These are phyloP conservation scores for Raja brachyura DNA, from an alignment of 2,113 vertebrate genomes.

Conservation along the genomic window DNA sequence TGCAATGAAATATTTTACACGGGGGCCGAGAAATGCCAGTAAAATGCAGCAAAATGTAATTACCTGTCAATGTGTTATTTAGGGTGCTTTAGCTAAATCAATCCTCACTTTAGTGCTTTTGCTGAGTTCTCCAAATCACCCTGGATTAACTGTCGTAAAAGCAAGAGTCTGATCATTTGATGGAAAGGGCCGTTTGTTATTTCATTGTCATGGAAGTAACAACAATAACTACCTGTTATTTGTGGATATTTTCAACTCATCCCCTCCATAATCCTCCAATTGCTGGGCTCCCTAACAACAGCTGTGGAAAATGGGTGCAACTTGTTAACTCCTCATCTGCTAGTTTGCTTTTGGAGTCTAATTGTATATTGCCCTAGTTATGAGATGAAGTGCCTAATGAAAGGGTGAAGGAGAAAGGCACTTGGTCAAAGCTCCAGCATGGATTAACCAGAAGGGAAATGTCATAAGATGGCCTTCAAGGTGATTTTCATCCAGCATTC, in stretches of 20 bases:
- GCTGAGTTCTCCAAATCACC: neutral
- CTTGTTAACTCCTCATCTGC: conserved; percentile 32
- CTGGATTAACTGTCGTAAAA: neutral
- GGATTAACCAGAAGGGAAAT: neutral
- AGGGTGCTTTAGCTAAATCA: neutral
- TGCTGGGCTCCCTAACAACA: conserved; percentile 1
- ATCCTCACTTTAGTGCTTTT: neutral
- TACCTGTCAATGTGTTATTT: neutral
- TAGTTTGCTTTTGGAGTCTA: conserved; percentile 42
- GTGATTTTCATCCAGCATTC: too few species aligned
- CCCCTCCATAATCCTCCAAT: neutral
- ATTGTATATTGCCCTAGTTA: conserved; percentile 44
- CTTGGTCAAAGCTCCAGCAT: conserved; percentile 18
- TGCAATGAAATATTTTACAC: neutral
- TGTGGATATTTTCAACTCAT: neutral
- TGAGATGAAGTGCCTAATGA: neutral
- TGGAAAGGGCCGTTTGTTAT: neutral
- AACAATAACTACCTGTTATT: neutral
- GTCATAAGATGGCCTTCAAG: neutral
- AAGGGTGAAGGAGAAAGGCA: neutral
- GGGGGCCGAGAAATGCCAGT: neutral
- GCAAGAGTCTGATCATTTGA: neutral
- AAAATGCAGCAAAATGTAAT: conserved; percentile 10
- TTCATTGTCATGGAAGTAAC: neutral
- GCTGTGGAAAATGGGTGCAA: neutral